Evolutionary conservation across 2,888 invertebrate species (phyloP), one percentile per base, ranked within the genome.

Genomic region (Vandiemenella viatica): DNA sequence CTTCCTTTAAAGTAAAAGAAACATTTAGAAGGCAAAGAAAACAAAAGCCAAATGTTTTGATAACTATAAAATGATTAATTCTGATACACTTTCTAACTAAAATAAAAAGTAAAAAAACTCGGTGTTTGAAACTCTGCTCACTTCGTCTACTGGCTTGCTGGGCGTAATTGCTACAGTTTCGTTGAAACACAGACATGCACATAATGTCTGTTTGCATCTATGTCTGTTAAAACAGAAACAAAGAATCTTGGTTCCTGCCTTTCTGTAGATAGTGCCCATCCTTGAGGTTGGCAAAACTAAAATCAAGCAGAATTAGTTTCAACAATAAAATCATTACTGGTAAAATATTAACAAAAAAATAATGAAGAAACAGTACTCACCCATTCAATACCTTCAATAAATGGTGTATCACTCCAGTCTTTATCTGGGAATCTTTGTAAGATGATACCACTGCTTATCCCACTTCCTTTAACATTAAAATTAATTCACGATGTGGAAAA

Each of bases 211-310:
- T 91, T 90, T 56, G 92, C 96, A 68, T 95, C 91, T 62, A 93
- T 88, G 70, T 97, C 95, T 53, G 97, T 97, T 61, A 97, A 76
- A 53, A 96, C 95, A 42, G 92, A 91, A 58, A 95, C 88, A 72
- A 93, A 96, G 74, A 91, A 97, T 61, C 86, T 79, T 13, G 97
- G 96, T 66, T 92, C 91, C 67, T 86, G 86, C 53, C 90, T 79
- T 69, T 89, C 88, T 54, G 84, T 84, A 22, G 91, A 90, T 55
- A 96, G 73, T 52, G 80, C 78, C 96, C 97, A 97, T 76, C 93
- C 92, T 74, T 88, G 83, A n/a, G 97, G 97, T 68, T 97, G 96
- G 68, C 97, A 97, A 71, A 97, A 96, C 93, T 95, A 69, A 20
- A 61, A n/a, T n/a, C n/a, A n/a, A n/a, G n/a, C n/a, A n/a, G n/a